These are phyloP conservation scores for Zhuqinia jingwanae DNA, from an alignment of 2,888 invertebrate genomes.

Conservation along the genomic window DNA sequence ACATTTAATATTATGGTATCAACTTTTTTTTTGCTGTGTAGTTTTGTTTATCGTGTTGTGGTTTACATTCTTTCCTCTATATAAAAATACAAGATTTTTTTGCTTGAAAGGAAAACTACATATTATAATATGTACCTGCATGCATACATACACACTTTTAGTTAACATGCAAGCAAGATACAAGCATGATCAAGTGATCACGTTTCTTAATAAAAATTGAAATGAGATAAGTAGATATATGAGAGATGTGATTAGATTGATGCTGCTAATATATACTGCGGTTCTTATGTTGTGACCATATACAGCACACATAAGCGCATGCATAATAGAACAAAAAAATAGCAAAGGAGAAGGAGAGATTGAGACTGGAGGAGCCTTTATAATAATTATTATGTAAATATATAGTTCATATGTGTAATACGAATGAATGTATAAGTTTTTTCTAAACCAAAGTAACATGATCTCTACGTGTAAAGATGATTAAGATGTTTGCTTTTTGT, in stretches of 20 bases:
- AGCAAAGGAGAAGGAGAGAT: no score
- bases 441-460: no score
- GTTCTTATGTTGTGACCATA: constrained; percentile 14
- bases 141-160: not conserved
- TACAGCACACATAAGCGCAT: not conserved
- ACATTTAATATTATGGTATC: not conserved
- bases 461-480: not conserved
- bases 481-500: not conserved
- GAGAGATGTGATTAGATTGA: not conserved
- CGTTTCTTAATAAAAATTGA: constrained; percentile 17
- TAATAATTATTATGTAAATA: no score
- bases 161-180: not conserved
- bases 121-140: not conserved
- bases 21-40: not conserved
- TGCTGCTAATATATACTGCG: not conserved
- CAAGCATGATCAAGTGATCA: constrained; percentile 37
- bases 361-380: no score
- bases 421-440: no score
- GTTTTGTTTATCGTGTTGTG: not conserved
- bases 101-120: constrained; percentile 50
- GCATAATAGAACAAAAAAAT: not conserved
- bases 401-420: no score
- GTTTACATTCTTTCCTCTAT: constrained; percentile 43
- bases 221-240: not conserved
- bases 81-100: constrained; percentile 1